Conservation (phyloP, 2,113 vertebrate genomes). For the Podarcis cretensis region DNA sequence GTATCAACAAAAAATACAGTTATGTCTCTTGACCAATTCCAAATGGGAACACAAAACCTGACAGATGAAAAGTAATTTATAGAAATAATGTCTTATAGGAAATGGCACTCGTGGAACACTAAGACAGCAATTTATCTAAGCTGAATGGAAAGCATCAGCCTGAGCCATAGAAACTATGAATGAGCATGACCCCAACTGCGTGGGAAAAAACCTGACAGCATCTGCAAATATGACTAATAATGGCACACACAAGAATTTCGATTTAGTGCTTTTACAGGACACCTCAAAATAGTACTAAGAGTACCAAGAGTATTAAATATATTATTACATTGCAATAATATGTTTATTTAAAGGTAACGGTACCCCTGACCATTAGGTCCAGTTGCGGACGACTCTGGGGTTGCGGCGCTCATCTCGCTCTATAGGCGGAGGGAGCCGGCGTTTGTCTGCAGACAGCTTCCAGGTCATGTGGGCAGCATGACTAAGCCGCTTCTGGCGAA, state of each 20-base stretch:
- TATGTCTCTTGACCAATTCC: conserved; percentile 48
- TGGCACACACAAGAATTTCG: conserved; percentile 55
- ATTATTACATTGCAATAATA: neutral
- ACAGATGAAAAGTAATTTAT: conserved; percentile 55
- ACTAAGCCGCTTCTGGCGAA: too few species aligned
- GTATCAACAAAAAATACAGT: conserved; percentile 51
- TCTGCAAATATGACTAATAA: conserved; percentile 73
- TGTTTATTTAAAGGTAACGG: neutral
- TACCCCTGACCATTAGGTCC: too few species aligned
- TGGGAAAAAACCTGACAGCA: conserved; percentile 57
- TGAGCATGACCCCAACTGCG: conserved; percentile 39
- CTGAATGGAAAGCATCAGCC: conserved; percentile 45
- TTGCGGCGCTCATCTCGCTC: too few species aligned
- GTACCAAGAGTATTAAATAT: neutral
- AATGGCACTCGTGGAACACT: conserved; percentile 48
- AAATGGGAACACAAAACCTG: conserved; percentile 53
- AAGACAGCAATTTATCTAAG: conserved; percentile 25
- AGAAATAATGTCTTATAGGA: conserved; percentile 49
- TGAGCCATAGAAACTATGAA: conserved; percentile 59
- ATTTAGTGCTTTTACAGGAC: conserved; percentile 65
- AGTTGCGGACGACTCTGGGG: too few species aligned
- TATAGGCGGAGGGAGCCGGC: too few species aligned
- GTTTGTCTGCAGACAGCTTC: too few species aligned
- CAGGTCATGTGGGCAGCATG: too few species aligned
- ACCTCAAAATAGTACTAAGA: conserved; percentile 56